Evolutionary conservation across 2,888 invertebrate genomes (phyloP).

Genomic region (Tubulanus polymorphus): DNA sequence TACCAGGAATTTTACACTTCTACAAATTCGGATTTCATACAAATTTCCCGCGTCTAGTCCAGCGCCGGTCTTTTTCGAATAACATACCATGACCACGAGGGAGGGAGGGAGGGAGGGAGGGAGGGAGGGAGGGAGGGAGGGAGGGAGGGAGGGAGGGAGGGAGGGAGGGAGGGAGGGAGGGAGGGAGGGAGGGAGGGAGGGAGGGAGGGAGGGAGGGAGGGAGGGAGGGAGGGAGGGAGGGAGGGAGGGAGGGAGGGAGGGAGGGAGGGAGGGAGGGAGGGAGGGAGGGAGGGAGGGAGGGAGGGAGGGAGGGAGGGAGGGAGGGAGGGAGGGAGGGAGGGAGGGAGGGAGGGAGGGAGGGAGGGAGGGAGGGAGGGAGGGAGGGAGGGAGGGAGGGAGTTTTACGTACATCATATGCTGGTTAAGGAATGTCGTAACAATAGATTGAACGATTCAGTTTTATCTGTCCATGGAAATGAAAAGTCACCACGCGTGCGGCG

Average conservation of each 20-base stretch:
- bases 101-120: conserved; percentile 4
- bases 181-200: neutral
- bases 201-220: neutral
- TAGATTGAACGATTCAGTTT: too few relatives aligned
- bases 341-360: conserved; percentile 6
- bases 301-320: neutral
- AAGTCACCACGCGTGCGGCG: too few relatives aligned
- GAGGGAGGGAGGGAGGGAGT: conserved; percentile 5
- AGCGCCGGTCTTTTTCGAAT: too few relatives aligned
- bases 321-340: neutral
- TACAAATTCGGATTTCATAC: too few relatives aligned
- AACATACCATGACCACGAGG: neutral
- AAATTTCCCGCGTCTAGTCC: too few relatives aligned
- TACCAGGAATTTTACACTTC: too few relatives aligned
- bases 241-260: conserved; percentile 6
- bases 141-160: neutral
- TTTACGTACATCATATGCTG: too few relatives aligned
- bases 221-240: neutral
- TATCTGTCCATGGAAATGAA: too few relatives aligned
- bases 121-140: neutral
- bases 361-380: neutral
- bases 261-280: conserved; percentile 4
- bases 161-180: conserved; percentile 3
- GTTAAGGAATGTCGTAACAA: too few relatives aligned
- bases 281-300: neutral